These are phyloP conservation scores for Heliconius aoede DNA, from an alignment of 2,888 invertebrate species.

Conservation along the genomic window DNA sequence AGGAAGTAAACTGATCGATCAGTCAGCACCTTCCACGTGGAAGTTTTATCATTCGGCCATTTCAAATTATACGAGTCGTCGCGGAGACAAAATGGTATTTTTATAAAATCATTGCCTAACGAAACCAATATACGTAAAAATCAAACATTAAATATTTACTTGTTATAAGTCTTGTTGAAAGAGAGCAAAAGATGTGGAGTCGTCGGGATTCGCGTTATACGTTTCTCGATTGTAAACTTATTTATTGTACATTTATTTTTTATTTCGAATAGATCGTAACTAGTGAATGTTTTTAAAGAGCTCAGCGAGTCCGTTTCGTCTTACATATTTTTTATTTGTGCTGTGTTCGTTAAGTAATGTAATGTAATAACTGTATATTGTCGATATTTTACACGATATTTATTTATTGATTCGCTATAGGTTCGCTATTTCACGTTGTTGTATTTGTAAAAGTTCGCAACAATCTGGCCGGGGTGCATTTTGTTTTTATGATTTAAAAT, in stretches of 20 bases:
- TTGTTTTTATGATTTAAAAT: conserved; percentile 62
- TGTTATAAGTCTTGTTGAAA: conserved; percentile 68
- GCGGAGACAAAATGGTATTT: conserved; percentile 71
- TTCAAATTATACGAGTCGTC: conserved; percentile 56
- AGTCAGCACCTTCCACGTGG: conserved; percentile 35
- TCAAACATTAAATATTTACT: conserved; percentile 77
- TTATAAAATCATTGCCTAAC: conserved; percentile 82
- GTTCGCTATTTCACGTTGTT: conserved; percentile 62
- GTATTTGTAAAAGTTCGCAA: conserved; percentile 62
- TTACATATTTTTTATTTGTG: conserved; percentile 73
- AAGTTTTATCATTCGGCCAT: conserved; percentile 50
- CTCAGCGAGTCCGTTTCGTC: conserved; percentile 74
- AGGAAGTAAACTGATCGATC: conserved; percentile 69
- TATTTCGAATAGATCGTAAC: conserved; percentile 73
- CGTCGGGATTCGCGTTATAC: conserved; percentile 80
- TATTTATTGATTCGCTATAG: conserved; percentile 81
- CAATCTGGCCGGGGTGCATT: conserved; percentile 78
- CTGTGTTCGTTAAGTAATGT: conserved; percentile 83
- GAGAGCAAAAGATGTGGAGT: conserved; percentile 61
- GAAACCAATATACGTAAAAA: conserved; percentile 82
- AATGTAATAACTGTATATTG: conserved; percentile 83
- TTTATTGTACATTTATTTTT: conserved; percentile 76
- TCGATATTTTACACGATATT: conserved; percentile 78
- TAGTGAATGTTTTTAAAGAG: conserved; percentile 76
- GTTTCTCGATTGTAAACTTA: conserved; percentile 79